Evolutionary conservation across 2,888 invertebrate species (phyloP).

Genomic region (Chymomyza fuscimana): DNA sequence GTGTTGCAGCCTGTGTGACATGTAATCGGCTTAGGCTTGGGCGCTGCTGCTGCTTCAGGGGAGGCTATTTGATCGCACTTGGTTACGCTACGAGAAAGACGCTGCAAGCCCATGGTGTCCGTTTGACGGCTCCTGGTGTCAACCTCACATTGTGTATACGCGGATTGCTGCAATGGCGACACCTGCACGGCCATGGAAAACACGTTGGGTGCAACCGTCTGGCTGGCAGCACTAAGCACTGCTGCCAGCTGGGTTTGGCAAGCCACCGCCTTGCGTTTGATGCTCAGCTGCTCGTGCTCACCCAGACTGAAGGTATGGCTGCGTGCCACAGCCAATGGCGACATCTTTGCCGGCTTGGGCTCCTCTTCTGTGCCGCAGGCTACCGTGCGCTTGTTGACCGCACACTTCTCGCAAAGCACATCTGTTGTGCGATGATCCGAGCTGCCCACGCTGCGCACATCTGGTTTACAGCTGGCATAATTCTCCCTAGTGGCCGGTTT

Average conservation of each 20-base stretch:
- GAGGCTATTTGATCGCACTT: slow-evolving; percentile 70
- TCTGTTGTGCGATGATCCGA: slow-evolving; percentile 81
- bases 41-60: slow-evolving; percentile 27
- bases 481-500: slow-evolving; percentile 73
- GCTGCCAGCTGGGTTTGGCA: slow-evolving; percentile 67
- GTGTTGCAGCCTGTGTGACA: slow-evolving; percentile 68
- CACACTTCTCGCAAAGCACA: slow-evolving; percentile 81
- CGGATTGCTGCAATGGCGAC: slow-evolving; percentile 56
- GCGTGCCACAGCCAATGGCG: slow-evolving; percentile 73
- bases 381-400: slow-evolving; percentile 81
- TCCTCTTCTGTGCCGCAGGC: slow-evolving; percentile 81
- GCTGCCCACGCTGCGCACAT: slow-evolving; percentile 81
- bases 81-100: slow-evolving; percentile 60
- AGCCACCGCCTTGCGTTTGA: slow-evolving; percentile 74
- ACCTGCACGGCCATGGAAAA: slow-evolving; percentile 70
- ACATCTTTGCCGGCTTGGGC: slow-evolving; percentile 13
- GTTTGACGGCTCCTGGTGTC: slow-evolving; percentile 74
- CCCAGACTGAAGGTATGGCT: slow-evolving; percentile 84
- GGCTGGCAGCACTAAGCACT: slow-evolving; percentile 65
- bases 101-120: slow-evolving; percentile 78
- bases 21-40: slow-evolving; percentile 45
- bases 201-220: slow-evolving; percentile 60
- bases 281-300: slow-evolving; percentile 80
- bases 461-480: slow-evolving; percentile 76
- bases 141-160: slow-evolving; percentile 62